Percentiles rank a stretch among this genome's conserved stretches.
Evolutionary conservation across 2,888 invertebrate species (phyloP).

Genomic region (Melolontha melolontha): DNA sequence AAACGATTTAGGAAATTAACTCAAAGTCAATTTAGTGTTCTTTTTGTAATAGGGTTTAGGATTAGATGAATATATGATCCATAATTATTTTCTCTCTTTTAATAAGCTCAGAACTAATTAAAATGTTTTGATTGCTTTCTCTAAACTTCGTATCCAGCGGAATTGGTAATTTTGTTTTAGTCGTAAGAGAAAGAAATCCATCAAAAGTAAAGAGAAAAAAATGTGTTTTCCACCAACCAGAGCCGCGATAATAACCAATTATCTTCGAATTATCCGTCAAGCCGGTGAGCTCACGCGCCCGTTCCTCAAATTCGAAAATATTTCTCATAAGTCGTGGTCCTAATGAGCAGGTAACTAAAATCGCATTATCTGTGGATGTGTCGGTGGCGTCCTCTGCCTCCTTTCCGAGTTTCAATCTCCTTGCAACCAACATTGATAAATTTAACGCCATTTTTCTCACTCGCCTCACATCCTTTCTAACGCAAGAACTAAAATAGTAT

Average conservation of each 20-base stretch:
- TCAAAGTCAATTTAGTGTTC: too few species aligned
- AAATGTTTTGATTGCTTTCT: slow-evolving; percentile 11
- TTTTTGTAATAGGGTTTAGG: too few species aligned
- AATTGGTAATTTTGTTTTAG: slow-evolving; percentile 13
- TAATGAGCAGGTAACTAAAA: slow-evolving; percentile 65
- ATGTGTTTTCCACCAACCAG: slow-evolving; percentile 21
- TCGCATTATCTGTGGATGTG: slow-evolving; percentile 61
- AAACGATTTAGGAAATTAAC: too few species aligned
- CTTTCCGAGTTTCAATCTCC: slow-evolving; percentile 64
- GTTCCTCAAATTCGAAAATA: slow-evolving; percentile 41
- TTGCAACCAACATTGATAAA: slow-evolving; percentile 67
- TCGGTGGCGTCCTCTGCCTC: slow-evolving; percentile 53
- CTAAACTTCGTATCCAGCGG: neutral
- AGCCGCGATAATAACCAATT: slow-evolving; percentile 40
- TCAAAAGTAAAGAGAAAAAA: slow-evolving; percentile 18
- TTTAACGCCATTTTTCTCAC: slow-evolving; percentile 69
- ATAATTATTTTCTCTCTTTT: neutral
- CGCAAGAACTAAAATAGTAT: slow-evolving; percentile 63
- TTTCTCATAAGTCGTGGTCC: slow-evolving; percentile 44
- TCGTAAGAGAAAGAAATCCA: slow-evolving; percentile 8
- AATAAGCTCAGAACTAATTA: slow-evolving; percentile 14
- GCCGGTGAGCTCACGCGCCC: slow-evolving; percentile 25
- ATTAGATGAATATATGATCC: neutral
- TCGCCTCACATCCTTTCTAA: slow-evolving; percentile 62
- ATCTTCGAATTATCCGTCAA: slow-evolving; percentile 43